Evolutionary conservation across 2,888 invertebrate genomes (phyloP), one percentile per base, ranked within the genome.

Genomic region (Neoitamus cyanurus): DNA sequence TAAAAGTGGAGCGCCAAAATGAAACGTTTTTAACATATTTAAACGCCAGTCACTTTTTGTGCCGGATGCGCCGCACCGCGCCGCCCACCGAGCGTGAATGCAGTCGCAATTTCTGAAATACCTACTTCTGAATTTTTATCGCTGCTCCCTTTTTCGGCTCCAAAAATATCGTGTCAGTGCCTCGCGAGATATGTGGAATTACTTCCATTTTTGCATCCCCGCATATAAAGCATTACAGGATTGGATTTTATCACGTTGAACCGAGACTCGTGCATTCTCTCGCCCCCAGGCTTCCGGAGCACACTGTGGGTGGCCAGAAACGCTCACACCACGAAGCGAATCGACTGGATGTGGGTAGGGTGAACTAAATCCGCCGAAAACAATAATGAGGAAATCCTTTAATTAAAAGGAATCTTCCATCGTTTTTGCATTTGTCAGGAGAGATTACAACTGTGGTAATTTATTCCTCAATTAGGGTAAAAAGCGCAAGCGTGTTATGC

Each of bases 171-270:
- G 77, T 42, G 77, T 42, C 46, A 77, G 46, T 77, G 77, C 42
- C 37, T 37, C 28, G 77, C 28, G 77, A 77, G 42, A 77, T 77
- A 77, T 77, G 77, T 77, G 48, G 15, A 78, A 78, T 78, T 70
- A 78, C 28, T 48, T 78, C 30, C 31, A 78, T 48, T 48, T 78
- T 78, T 78, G 42, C 78, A 78, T 78, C 46, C 37, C n/a, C 30
- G 9, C 78, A 77, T 77, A 46, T 77, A 46, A 77, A 46, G 77
- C 77, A 78, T 78, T 78, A 78, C 48, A 58, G 48, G 58, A 78
- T 78, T 77, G 78, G 58, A 31, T 78, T 70, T 48, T 78, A 78
- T 78, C 78, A 31, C 30, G 78, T 15, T 15, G 13, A 30, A 31
- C 58, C 28, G 31, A 30, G 7, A 3, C 31, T 48, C 15, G 31